Evolutionary conservation across 2,888 invertebrate genomes (phyloP).

Genomic region (Plusia festucae): DNA sequence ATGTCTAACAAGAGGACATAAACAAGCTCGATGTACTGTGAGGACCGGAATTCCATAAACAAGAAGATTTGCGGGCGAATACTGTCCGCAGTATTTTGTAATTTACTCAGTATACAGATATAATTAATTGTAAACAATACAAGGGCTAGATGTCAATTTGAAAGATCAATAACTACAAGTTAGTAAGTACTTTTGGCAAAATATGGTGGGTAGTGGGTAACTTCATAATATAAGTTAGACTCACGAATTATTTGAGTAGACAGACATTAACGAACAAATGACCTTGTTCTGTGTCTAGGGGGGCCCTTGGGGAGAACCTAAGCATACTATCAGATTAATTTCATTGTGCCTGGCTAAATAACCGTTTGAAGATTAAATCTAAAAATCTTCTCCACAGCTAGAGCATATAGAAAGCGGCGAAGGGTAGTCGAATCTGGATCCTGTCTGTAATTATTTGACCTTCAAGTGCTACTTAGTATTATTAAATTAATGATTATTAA

Average conservation of each 20-base stretch:
- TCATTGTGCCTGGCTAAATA: not conserved
- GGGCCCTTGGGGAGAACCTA: not conserved
- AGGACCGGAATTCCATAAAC: conserved; percentile 3
- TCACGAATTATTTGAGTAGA: not conserved
- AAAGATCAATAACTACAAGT: not conserved
- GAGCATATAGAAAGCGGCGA: too few species aligned
- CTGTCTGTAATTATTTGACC: too few species aligned
- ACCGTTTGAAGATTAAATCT: not conserved
- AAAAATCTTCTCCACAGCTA: too few species aligned
- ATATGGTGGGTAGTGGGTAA: too few species aligned
- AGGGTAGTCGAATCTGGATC: too few species aligned
- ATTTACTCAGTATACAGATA: not conserved
- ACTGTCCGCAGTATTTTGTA: conserved; percentile 9
- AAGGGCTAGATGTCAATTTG: not conserved
- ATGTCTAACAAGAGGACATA: conserved; percentile 1
- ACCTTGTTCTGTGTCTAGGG: not conserved
- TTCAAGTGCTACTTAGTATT: too few species aligned
- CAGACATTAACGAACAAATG: not conserved
- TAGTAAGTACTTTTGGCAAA: too few species aligned
- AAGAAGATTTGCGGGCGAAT: conserved; percentile 8
- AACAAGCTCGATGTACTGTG: not conserved
- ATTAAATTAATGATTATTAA: too few species aligned
- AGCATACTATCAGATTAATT: not conserved
- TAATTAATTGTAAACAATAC: not conserved
- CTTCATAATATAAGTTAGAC: not conserved